phyloP scores from a whole-genome alignment of 1,140 invertebrate genomes.

The Drosophila murphyi region DNA sequence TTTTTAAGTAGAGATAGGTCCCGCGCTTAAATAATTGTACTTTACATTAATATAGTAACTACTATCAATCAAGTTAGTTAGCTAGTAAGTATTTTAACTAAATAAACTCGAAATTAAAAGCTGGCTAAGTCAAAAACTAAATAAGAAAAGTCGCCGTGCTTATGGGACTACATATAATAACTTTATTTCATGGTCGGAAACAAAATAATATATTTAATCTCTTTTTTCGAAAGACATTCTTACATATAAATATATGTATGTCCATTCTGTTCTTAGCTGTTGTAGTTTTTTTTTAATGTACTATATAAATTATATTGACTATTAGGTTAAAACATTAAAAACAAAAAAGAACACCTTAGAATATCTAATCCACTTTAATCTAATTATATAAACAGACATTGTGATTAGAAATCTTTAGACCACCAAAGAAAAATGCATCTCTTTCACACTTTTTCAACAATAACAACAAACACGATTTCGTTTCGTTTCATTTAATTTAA shows the following conservation, averaged over 20 bases:
- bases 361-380: background rate
- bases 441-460: background rate
- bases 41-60: constrained; percentile 9
- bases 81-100: constrained; percentile 40
- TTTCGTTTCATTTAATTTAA: background rate
- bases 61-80: constrained; percentile 10
- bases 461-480: no score
- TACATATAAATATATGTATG: background rate
- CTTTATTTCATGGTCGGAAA: constrained; percentile 5
- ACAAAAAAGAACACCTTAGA: background rate
- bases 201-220: background rate
- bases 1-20: constrained; percentile 42
- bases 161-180: constrained; percentile 8
- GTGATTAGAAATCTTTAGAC: background rate
- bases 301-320: background rate
- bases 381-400: background rate
- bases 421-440: background rate
- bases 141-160: background rate
- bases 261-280: background rate
- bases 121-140: constrained; percentile 1
- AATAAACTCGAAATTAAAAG: constrained; percentile 13
- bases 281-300: background rate
- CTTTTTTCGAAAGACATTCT: background rate
- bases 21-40: background rate
- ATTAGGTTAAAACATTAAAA: background rate